Evolutionary conservation across 1,140 invertebrate genomes (phyloP), one percentile per base, ranked within the genome.

Genomic region (Lysiphlebus fabarum): DNA sequence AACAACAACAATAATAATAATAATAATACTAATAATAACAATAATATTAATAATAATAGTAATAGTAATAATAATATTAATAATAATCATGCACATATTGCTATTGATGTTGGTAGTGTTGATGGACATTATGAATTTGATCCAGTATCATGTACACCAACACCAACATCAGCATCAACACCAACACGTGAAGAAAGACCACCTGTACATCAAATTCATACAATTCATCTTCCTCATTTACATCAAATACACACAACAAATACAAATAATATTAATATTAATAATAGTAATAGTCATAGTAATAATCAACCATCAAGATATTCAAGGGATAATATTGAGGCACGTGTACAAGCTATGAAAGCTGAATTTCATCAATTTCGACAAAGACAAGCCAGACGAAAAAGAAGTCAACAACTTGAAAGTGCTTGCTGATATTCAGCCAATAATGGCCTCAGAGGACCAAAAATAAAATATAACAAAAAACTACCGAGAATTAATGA

Each of bases 81-180:
- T 9, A 41, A 12, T 9, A 53, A 53, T 14, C 10, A 2, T 2
- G 74, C 36, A 51, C 58, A 59, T 37, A 84, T 82, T 62, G 78
- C 84, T 6, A 77, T 88, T 9, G 92, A 95, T 76, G 86, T 89
- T 55, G 87, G 88, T 59, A 95, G 92, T 67, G 93, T 95, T 43
- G 95, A 96, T 76, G 93, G 92, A 48, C 94, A 96, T 75, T 97
- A 96, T 78, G 94, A 96, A 78, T 96, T 95, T 80, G 92, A 95
- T 76, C 87, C 87, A 11, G 84, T 85, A 1, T 85, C 85, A 7
- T 85, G 85, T 41, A 89, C 89, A 17, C 88, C 90, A 8, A 88
- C 90, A n/a, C 87, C 87, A 0, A 82, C 84, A 0, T 86, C 87
- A 4, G 83, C 82, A 40, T 81, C 82, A 3, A 85, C 86, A 42